Conservation (phyloP, 2,113 vertebrate genomes). For the Artemisiospiza belli region DNA sequence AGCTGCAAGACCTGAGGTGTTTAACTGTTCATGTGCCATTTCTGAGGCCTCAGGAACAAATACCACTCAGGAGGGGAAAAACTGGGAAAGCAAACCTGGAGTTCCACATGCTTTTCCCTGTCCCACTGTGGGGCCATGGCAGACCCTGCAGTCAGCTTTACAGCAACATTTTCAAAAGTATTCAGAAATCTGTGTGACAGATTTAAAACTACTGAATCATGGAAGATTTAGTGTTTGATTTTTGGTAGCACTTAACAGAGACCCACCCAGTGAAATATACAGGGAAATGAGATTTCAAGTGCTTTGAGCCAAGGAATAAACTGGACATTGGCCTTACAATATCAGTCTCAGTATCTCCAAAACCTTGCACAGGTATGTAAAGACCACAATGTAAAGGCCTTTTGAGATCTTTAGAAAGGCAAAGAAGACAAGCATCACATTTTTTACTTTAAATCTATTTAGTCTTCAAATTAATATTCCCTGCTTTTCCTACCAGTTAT, state of each 20-base stretch:
- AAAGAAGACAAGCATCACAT: not conserved
- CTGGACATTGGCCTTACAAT: not conserved
- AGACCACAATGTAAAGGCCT: not conserved
- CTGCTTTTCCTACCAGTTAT: not conserved
- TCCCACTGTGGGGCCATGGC: accelerated
- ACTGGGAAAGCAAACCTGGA: not conserved
- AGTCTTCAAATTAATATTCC: not conserved
- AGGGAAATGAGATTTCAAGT: not conserved
- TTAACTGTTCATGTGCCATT: not conserved
- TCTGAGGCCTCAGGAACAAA: not conserved
- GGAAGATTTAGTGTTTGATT: not conserved
- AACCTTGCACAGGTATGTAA: not conserved
- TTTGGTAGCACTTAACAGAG: not conserved
- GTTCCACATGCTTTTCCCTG: not conserved
- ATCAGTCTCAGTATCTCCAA: not conserved
- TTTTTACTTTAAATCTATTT: not conserved
- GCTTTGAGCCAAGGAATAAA: not conserved
- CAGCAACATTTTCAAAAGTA: not conserved
- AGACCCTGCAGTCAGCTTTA: not conserved
- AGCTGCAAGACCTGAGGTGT: not conserved
- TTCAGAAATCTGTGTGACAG: not conserved
- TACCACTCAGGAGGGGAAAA: not conserved
- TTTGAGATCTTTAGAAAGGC: not conserved
- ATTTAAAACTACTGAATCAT: not conserved
- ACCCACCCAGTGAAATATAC: not conserved